A percentile compares a stretch with the other conserved stretches of the same genome.
Evolutionary conservation across 2,888 invertebrate genomes (phyloP).

Genomic region (Troglohyphantes excavatus): DNA sequence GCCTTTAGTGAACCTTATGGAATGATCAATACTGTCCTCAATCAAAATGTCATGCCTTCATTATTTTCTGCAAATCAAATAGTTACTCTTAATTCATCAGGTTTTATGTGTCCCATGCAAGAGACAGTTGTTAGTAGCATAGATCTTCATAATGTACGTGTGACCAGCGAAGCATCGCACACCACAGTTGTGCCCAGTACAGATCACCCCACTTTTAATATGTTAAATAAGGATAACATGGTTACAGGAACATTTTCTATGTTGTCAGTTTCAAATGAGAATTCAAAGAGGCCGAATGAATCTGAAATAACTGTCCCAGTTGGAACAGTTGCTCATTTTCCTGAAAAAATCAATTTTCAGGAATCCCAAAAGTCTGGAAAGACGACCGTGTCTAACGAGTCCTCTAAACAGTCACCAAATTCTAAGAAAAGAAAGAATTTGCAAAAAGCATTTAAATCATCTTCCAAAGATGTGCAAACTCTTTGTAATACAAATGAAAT

Average conservation of each 20-base stretch:
- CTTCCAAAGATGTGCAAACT: constrained; percentile 10
- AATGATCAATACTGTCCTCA: constrained; percentile 33
- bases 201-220: constrained; percentile 31
- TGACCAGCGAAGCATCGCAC: constrained; percentile 15
- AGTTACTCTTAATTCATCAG: constrained; percentile 43
- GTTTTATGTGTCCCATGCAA: constrained; percentile 35
- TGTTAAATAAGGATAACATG: constrained; percentile 34
- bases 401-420: constrained; percentile 28
- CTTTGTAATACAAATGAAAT: constrained; percentile 10
- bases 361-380: constrained; percentile 3
- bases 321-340: background rate
- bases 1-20: constrained; percentile 54
- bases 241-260: background rate
- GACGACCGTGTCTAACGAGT: background rate
- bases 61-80: constrained; percentile 60
- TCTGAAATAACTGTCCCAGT: background rate
- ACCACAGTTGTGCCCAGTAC: constrained; percentile 6
- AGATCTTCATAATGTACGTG: constrained; percentile 13
- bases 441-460: constrained; percentile 9
- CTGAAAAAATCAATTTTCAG: background rate
- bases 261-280: constrained; percentile 20
- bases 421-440: constrained; percentile 50
- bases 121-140: constrained; percentile 3
- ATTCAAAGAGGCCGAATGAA: constrained; percentile 21
- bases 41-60: constrained; percentile 60